Evolutionary conservation across 2,888 invertebrate species (phyloP).

Genomic region (Cactoblastis cactorum): DNA sequence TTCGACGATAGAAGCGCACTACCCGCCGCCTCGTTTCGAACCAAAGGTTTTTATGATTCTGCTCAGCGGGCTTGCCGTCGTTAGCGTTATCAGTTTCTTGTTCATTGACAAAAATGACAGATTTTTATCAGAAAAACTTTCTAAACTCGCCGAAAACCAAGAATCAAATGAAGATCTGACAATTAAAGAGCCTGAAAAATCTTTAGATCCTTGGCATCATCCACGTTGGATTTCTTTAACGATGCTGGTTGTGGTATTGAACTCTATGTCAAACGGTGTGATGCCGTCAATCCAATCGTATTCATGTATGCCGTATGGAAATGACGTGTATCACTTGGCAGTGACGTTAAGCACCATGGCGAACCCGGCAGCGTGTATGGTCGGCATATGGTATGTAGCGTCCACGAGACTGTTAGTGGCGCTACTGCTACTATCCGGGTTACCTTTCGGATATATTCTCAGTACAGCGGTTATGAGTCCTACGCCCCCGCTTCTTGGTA

Average conservation of each 20-base stretch:
- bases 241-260: slow-evolving; percentile 73
- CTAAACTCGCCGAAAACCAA: slow-evolving; percentile 57
- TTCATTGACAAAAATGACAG: slow-evolving; percentile 67
- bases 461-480: slow-evolving; percentile 87
- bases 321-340: slow-evolving; percentile 86
- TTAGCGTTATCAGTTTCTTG: slow-evolving; percentile 83
- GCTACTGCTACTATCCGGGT: slow-evolving; percentile 68
- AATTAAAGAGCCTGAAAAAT: slow-evolving; percentile 58
- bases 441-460: slow-evolving; percentile 83
- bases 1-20: slow-evolving; percentile 40
- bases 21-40: slow-evolving; percentile 80
- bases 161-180: slow-evolving; percentile 75
- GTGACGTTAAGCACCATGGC: slow-evolving; percentile 88
- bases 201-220: slow-evolving; percentile 42
- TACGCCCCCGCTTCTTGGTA: slow-evolving; percentile 81
- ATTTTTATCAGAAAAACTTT: slow-evolving; percentile 53
- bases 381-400: slow-evolving; percentile 80
- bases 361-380: slow-evolving; percentile 87
- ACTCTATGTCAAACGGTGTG: slow-evolving; percentile 87
- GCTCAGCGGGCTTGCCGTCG: slow-evolving; percentile 80
- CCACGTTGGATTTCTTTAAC: slow-evolving; percentile 51
- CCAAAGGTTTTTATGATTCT: slow-evolving; percentile 82
- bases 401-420: slow-evolving; percentile 66
- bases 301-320: slow-evolving; percentile 91
- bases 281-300: slow-evolving; percentile 90